These are phyloP conservation scores for Nebria salina DNA, from an alignment of 2,888 invertebrate genomes.

Conservation along the genomic window DNA sequence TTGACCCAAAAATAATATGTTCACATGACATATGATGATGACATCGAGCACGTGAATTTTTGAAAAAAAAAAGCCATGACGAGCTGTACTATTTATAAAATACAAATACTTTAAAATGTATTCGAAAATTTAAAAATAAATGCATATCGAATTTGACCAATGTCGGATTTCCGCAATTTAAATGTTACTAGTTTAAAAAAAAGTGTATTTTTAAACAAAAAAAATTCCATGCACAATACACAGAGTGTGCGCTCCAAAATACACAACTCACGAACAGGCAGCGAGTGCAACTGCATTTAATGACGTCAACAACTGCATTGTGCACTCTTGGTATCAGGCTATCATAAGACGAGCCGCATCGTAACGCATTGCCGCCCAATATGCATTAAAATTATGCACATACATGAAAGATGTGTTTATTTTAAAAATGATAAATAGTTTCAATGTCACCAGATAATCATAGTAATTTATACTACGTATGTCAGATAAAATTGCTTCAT, in stretches of 20 bases:
- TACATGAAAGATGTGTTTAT: not conserved
- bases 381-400: not conserved
- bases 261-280: constrained; percentile 9
- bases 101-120: too few relatives aligned
- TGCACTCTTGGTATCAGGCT: constrained; percentile 35
- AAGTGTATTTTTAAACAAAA: too few relatives aligned
- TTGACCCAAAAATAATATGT: constrained; percentile 37
- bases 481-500: not conserved
- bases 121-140: too few relatives aligned
- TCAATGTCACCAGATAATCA: not conserved
- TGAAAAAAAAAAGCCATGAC: not conserved
- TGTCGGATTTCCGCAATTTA: too few relatives aligned
- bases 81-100: not conserved
- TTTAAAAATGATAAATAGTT: not conserved
- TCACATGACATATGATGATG: constrained; percentile 37
- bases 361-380: not conserved
- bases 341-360: constrained; percentile 9
- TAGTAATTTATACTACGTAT: not conserved
- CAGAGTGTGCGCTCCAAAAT: too few relatives aligned
- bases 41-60: constrained; percentile 26
- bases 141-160: too few relatives aligned
- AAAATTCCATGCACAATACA: too few relatives aligned
- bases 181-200: too few relatives aligned
- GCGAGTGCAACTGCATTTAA: constrained; percentile 3
- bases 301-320: constrained; percentile 19